Evolutionary conservation across 2,888 invertebrate species (phyloP), one percentile per base, ranked within the genome.

Genomic region (Myopa tessellatipennis): DNA sequence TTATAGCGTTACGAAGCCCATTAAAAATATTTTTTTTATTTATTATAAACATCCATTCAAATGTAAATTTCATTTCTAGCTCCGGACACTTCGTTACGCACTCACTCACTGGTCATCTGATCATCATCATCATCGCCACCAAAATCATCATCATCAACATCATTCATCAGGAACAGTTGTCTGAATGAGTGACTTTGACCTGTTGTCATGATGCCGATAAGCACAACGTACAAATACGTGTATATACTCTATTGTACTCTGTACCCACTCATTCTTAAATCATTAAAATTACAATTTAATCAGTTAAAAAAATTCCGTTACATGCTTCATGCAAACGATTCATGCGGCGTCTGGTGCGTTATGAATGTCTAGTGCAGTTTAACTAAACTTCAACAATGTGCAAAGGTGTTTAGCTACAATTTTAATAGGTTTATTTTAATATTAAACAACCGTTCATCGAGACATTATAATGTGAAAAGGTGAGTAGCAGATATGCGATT

Each of bases 101-200:
- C 2, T 26, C 26, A 26, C 26, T 50, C 50, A 50, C 50, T 8
- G 14, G 14, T 50, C 50, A 8, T 14, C 10, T 58, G 14, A n/a
- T 6, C 58, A n/a, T 58, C 58, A 58, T 58, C 58, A 58, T 3
- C 58, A 58, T 58, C 58, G 1, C 4, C n/a, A 58, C 14, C 58
- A 58, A n/a, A 6, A 58, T 58, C 12, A 58, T 58, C 58, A 58
- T 12, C 58, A 58, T 58, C 58, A 58, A n/a, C 58, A 58, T 58
- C 58, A 12, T 16, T 63, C 34, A n/a, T 4, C 16, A 5, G 4
- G 26, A 14, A n/a, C 18, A 14, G 8, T 40, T 40, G 40, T 12
- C 34, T n/a, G 38, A 61, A 58, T 61, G 40, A 36, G 45, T 73
- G 73, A 73, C 73, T 61, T 73, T 73, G 73, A 73, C 61, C 63